Percentiles rank a stretch among this genome's conserved stretches.
phyloP scores from a whole-genome alignment of 2,113 vertebrate genomes.

The Pollachius pollachius region DNA sequence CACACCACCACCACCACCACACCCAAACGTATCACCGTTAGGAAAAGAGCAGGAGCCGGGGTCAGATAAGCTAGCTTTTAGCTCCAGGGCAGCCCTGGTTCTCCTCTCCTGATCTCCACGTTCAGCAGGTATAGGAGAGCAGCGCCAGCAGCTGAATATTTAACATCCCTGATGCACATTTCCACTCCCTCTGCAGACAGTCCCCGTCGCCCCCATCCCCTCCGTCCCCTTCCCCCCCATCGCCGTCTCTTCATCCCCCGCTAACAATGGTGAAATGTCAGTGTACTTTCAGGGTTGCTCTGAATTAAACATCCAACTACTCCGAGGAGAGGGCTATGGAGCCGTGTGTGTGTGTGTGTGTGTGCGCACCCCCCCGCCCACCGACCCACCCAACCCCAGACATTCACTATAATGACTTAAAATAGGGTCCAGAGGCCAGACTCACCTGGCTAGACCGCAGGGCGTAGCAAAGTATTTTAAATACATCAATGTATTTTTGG shows the following conservation, averaged over 20 bases:
- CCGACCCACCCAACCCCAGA: constrained; percentile 22
- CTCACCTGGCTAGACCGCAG: constrained; percentile 24
- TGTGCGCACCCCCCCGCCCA: constrained; percentile 13
- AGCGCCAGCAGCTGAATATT: constrained; percentile 52
- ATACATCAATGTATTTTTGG: too few relatives aligned
- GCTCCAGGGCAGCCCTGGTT: too few relatives aligned
- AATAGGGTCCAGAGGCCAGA: too few relatives aligned
- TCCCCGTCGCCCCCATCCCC: constrained; percentile 27
- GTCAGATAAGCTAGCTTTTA: too few relatives aligned
- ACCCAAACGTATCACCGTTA: too few relatives aligned
- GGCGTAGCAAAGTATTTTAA: not conserved
- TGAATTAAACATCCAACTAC: constrained; percentile 70
- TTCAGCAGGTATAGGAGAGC: constrained; percentile 40
- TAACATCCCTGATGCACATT: constrained; percentile 66
- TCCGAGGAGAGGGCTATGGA: constrained; percentile 55
- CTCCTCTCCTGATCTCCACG: constrained; percentile 11
- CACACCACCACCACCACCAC: too few relatives aligned
- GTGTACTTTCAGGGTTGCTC: constrained; percentile 62
- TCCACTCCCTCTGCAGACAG: constrained; percentile 17
- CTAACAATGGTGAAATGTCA: constrained; percentile 72
- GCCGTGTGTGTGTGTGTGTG: constrained; percentile 32
- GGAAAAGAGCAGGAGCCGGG: too few relatives aligned
- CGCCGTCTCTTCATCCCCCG: constrained; percentile 62
- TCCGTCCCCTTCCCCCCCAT: constrained; percentile 55
- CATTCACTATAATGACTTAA: not conserved